Conservation (phyloP, 1,140 invertebrate genomes). For the Diuraphis noxia region DNA sequence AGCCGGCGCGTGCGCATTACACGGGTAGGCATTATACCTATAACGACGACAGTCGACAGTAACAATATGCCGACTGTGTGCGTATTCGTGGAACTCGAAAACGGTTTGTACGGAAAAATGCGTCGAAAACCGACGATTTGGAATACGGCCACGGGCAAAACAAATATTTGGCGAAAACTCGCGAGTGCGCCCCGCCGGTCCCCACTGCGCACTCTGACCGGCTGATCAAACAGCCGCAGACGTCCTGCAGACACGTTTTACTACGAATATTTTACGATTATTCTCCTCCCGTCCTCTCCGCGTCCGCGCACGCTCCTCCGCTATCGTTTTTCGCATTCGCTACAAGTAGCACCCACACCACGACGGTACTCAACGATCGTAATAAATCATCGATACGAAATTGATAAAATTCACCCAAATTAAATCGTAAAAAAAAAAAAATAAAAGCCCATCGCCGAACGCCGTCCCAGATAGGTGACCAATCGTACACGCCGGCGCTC, state of each 20-base stretch:
- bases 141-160: constrained; percentile 26
- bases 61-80: neutral
- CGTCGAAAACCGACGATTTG: neutral
- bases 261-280: too few species aligned
- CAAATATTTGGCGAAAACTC: constrained; percentile 28
- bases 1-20: neutral
- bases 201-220: neutral
- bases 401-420: too few species aligned
- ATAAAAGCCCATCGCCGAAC: neutral
- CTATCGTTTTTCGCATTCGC: neutral
- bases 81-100: neutral
- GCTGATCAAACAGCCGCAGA: constrained; percentile 38
- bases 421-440: too few species aligned
- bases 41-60: too few species aligned
- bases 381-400: neutral
- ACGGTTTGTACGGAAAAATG: neutral
- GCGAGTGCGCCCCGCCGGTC: too few species aligned
- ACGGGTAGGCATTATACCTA: neutral
- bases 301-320: too few species aligned
- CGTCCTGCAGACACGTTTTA: too few species aligned
- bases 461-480: neutral
- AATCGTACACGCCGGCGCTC: neutral
- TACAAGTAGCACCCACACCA: too few species aligned
- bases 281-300: too few species aligned
- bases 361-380: neutral